Percentiles rank a stretch among this genome's conserved stretches.
phyloP scores from a whole-genome alignment of 1,140 invertebrate species.

The Bombus vancouverensis region DNA sequence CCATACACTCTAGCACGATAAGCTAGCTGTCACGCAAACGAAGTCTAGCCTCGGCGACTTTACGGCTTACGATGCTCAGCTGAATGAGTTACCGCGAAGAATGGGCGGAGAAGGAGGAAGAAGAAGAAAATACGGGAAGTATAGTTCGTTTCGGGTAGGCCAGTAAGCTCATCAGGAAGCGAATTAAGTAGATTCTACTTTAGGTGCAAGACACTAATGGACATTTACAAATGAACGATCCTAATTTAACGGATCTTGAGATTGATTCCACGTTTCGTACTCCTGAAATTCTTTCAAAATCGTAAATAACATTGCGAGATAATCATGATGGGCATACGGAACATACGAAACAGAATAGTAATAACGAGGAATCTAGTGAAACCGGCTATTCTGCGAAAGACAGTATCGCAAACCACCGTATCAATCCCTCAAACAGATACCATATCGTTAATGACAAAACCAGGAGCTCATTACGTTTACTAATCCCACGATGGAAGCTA shows the following conservation, averaged over 20 bases:
- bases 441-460: conserved; percentile 44
- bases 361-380: neutral
- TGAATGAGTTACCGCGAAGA: neutral
- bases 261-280: neutral
- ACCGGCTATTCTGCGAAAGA: neutral
- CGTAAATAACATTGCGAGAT: too few species aligned
- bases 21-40: neutral
- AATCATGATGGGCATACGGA: neutral
- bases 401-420: conserved; percentile 33
- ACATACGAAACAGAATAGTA: neutral
- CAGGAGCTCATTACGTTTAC: conserved; percentile 45
- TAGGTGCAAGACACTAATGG: neutral
- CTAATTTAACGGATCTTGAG: neutral
- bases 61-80: conserved; percentile 3
- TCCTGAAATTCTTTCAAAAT: neutral
- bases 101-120: neutral
- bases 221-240: neutral
- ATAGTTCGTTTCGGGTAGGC: neutral
- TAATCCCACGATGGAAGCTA: conserved; percentile 34
- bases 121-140: neutral
- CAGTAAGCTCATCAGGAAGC: neutral
- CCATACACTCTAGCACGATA: conserved; percentile 19
- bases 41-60: neutral
- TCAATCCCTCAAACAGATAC: conserved; percentile 51
- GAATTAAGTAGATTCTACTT: neutral